Evolutionary conservation across 2,113 vertebrate genomes (phyloP).

Genomic region (Psittacula cyanocephala): DNA sequence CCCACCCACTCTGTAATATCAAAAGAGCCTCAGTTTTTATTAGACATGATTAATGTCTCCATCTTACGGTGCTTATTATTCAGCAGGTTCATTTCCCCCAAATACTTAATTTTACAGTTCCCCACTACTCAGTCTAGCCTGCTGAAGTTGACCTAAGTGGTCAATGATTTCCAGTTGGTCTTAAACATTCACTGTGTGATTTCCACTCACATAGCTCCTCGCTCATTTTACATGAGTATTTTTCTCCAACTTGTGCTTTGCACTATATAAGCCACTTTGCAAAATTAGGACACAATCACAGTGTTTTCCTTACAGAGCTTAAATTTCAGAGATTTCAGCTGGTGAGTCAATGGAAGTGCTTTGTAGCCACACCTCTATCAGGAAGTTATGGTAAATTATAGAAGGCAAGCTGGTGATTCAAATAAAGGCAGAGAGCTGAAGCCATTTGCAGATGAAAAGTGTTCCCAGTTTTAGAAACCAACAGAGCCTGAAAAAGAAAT

Average conservation of each 20-base stretch:
- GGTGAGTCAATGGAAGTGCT: constrained; percentile 14
- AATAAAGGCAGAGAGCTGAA: constrained; percentile 11
- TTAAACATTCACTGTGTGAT: background rate
- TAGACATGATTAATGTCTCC: constrained; percentile 18
- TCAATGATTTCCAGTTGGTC: constrained; percentile 24
- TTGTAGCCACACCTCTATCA: background rate
- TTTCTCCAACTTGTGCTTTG: background rate
- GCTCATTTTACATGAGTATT: constrained; percentile 8
- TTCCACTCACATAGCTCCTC: constrained; percentile 2
- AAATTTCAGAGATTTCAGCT: constrained; percentile 2
- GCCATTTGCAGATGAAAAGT: constrained; percentile 35
- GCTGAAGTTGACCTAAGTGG: constrained; percentile 12
- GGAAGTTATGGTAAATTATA: background rate
- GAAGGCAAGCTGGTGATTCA: background rate
- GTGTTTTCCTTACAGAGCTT: background rate
- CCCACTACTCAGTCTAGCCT: background rate
- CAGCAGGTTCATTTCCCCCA: background rate
- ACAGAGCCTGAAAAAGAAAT: background rate
- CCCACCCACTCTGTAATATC: background rate
- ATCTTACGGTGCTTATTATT: background rate
- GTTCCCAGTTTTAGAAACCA: constrained; percentile 42
- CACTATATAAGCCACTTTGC: background rate
- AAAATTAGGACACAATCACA: background rate
- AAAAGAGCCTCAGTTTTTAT: background rate
- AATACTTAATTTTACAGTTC: background rate